Percentiles rank a stretch among this genome's conserved stretches.
These are phyloP conservation scores for Iselma pallidipennis DNA, from an alignment of 2,888 invertebrate species.

Conservation along the genomic window DNA sequence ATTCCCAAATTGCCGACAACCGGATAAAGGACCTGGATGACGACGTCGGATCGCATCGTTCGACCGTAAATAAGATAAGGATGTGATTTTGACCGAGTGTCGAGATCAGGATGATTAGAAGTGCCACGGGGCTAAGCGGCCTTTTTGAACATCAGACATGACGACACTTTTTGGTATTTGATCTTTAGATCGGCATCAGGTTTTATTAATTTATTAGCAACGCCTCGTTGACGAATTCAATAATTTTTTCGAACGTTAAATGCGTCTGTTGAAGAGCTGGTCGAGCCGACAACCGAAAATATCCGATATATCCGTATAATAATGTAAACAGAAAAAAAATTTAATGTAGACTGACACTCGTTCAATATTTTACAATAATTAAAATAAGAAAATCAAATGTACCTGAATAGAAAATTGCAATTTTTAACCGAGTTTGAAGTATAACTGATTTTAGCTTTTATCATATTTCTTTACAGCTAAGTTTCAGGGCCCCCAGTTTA, in stretches of 20 bases:
- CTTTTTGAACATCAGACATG: slow-evolving; percentile 44
- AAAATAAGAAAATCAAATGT: too few relatives aligned
- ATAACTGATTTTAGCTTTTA: too few relatives aligned
- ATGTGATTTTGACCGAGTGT: slow-evolving; percentile 53
- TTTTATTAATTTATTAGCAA: slow-evolving; percentile 47
- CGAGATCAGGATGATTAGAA: slow-evolving; percentile 52
- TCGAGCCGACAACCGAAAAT: neutral
- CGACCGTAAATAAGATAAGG: slow-evolving; percentile 55
- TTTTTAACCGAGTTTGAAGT: too few relatives aligned
- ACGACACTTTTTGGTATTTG: slow-evolving; percentile 49
- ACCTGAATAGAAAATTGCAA: too few relatives aligned
- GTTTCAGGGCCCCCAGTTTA: too few relatives aligned
- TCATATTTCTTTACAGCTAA: too few relatives aligned
- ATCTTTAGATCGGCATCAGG: slow-evolving; percentile 42
- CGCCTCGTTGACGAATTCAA: slow-evolving; percentile 26
- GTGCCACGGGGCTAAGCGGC: slow-evolving; percentile 43
- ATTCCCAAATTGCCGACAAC: slow-evolving; percentile 50
- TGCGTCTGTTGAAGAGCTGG: neutral
- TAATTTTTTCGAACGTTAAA: slow-evolving; percentile 1
- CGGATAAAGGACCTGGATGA: slow-evolving; percentile 46
- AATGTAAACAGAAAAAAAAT: neutral
- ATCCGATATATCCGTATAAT: neutral
- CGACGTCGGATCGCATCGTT: slow-evolving; percentile 51
- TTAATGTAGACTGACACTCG: neutral
- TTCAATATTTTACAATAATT: neutral